Evolutionary conservation across 2,113 vertebrate species (phyloP), one percentile per base, ranked within the genome.

Genomic region (Pelecanus crispus): DNA sequence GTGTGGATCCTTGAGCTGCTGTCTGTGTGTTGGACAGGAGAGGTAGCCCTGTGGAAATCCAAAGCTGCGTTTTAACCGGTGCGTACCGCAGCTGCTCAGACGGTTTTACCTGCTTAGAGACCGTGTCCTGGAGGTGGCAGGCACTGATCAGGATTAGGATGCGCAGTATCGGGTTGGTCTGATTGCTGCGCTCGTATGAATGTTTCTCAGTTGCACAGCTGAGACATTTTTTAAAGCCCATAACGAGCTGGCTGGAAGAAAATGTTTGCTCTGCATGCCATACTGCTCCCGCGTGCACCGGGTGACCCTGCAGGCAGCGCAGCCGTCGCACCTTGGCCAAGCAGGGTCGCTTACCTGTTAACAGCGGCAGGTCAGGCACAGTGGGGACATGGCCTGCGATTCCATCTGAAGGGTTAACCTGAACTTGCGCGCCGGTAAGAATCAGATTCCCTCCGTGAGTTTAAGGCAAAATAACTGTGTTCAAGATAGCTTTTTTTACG

Each of bases 211-310:
- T 1, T 8, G n/a, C 45, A 13, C 22, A 31, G 20, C 52, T 13
- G 68, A 53, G 80, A 1, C 2, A 0, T 4, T 53, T 70, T 73
- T 15, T 13, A 29, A 58, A 58, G 59, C 26, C 56, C 20, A 2
- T 8, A 18, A 11, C 0, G 6, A 31, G 29, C 34, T 67, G 88
- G 29, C 62, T 42, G 62, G 53, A 28, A 38, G 63, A 26, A 53
- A 11, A 11, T 1, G 22, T 52, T 61, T 45, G 59, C 77, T 56
- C 42, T 52, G 66, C 13, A 2, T 15, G 15, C 11, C 1, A 1
- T 11, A 2, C 4, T n/a, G 74, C 1, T 42, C 11, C 4, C 6
- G 0, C 4, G 65, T 10, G 65, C 38, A 4, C 17, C 1, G 2
- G 38, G 45, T 4, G 63, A 14, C 12, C 11, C 3, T 1, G 79